These are phyloP conservation scores for Uropsilus gracilis DNA, from an alignment of 2,113 vertebrate genomes.

Conservation along the genomic window DNA sequence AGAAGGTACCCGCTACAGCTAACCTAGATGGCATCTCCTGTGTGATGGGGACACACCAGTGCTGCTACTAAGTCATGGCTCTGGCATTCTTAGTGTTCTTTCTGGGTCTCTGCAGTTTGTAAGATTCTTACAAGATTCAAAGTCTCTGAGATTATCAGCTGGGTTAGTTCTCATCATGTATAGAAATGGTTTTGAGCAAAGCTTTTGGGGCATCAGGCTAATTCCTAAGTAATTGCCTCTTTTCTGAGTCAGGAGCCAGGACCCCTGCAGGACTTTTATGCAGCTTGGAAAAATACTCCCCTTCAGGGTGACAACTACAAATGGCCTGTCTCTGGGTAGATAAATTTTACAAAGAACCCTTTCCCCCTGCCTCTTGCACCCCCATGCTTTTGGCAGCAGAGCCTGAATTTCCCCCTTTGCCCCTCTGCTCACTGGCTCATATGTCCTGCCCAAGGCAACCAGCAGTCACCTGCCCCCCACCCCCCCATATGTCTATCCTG, in stretches of 20 bases:
- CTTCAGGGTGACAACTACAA: neutral
- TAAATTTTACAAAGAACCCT: neutral
- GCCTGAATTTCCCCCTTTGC: neutral
- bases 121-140: neutral
- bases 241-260: neutral
- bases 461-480: neutral
- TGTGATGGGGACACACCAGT: accelerated
- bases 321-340: neutral
- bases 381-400: too few species aligned
- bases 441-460: neutral
- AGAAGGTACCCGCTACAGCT: too few species aligned
- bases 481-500: neutral
- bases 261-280: neutral
- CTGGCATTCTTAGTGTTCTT: too few species aligned
- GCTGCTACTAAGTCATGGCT: accelerated
- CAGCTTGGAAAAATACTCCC: neutral
- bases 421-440: too few species aligned
- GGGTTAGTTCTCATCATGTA: neutral
- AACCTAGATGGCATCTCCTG: neutral
- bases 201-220: neutral
- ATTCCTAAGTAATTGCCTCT: neutral
- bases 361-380: neutral
- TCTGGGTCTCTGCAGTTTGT: neutral
- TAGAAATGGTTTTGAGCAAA: neutral
- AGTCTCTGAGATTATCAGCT: neutral